Conservation (phyloP, 2,113 vertebrate species). For the Ondatra zibethicus region DNA sequence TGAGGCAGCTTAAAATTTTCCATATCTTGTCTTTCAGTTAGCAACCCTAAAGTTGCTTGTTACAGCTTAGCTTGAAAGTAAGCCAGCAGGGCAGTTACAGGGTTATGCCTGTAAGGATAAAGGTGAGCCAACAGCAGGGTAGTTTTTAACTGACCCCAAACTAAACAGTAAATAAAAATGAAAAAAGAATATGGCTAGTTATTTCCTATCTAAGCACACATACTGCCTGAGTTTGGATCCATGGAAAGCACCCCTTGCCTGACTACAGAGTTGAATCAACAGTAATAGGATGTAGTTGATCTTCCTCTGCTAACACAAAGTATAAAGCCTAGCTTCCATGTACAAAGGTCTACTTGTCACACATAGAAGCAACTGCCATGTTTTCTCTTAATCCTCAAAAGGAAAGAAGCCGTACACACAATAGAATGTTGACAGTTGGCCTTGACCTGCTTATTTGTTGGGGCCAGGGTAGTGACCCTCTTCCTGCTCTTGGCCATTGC, state of each 20-base stretch:
- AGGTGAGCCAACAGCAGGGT: not conserved
- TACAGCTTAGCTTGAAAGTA: not conserved
- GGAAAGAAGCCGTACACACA: not conserved
- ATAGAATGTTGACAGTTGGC: not conserved
- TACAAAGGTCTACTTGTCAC: not conserved
- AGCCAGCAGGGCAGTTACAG: not conserved
- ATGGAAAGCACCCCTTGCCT: not conserved
- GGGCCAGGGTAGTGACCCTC: accelerated
- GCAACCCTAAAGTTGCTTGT: not conserved
- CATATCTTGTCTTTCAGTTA: not conserved
- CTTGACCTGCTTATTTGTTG: not conserved
- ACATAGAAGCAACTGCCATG: not conserved
- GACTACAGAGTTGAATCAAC: not conserved
- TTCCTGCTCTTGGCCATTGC: not conserved
- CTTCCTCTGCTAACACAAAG: not conserved
- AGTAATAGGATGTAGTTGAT: not conserved
- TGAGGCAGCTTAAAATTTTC: not conserved
- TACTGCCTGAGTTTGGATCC: not conserved
- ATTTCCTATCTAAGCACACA: not conserved
- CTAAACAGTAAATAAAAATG: not conserved
- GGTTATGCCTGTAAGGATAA: too few species aligned
- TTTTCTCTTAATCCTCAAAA: not conserved
- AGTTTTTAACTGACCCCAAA: not conserved
- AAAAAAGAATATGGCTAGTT: not conserved
- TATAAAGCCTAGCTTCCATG: too few species aligned